These are phyloP conservation scores for Mystacides longicornis DNA, from an alignment of 2,888 invertebrate genomes.

Conservation along the genomic window DNA sequence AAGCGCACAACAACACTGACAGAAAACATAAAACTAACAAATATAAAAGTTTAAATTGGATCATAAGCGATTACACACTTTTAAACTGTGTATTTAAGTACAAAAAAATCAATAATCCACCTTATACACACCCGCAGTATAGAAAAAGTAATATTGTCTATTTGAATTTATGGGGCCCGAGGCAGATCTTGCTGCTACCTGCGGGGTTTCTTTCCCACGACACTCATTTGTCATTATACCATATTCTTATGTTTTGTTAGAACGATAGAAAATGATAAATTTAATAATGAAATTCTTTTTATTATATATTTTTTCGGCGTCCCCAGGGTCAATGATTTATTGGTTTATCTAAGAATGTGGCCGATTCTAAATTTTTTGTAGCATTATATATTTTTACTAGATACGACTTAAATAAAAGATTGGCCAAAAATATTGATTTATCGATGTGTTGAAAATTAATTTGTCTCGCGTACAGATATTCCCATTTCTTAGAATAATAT, in stretches of 20 bases:
- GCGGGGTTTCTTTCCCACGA: slow-evolving; percentile 21
- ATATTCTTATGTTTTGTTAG: not conserved
- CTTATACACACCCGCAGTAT: too few relatives aligned
- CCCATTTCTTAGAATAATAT: too few relatives aligned
- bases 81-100: too few relatives aligned
- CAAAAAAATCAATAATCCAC: too few relatives aligned
- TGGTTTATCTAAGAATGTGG: not conserved
- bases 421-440: not conserved
- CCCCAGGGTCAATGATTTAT: slow-evolving; percentile 1
- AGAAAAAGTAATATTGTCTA: too few relatives aligned
- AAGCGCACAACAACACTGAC: too few relatives aligned
- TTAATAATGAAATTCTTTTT: slow-evolving; percentile 1
- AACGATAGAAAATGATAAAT: not conserved
- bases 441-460: not conserved
- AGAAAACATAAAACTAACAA: too few relatives aligned
- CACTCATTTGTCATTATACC: slow-evolving; percentile 21
- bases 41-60: too few relatives aligned
- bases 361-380: not conserved
- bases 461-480: not conserved
- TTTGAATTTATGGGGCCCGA: too few relatives aligned
- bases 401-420: too few relatives aligned
- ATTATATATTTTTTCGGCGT: slow-evolving; percentile 1
- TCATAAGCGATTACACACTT: too few relatives aligned
- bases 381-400: not conserved
- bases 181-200: too few relatives aligned